Evolutionary conservation across 2,797 vertebrate genomes (phyloP).

Genomic region (Bovichtus diacanthus): DNA sequence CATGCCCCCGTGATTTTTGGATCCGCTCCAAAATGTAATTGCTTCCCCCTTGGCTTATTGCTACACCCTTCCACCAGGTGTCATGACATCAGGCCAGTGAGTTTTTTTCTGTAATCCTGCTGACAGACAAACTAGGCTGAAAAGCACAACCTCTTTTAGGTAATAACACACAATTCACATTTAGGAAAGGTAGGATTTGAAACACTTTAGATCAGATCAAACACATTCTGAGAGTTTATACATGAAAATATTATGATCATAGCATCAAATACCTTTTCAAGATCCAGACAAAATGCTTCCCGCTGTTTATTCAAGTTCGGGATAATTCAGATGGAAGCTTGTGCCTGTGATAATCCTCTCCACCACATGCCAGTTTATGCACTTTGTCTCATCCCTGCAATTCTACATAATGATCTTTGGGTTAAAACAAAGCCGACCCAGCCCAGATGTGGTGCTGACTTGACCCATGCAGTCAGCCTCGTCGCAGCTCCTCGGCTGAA

Average conservation of each 20-base stretch:
- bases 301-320: neutral
- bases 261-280: neutral
- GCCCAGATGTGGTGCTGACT: constrained; percentile 78
- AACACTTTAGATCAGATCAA: neutral
- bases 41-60: too few relatives aligned
- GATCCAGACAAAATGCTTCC: neutral
- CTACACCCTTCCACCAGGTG: too few relatives aligned
- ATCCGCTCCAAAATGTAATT: too few relatives aligned
- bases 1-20: too few relatives aligned
- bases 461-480: constrained; percentile 69
- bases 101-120: too few relatives aligned
- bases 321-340: constrained; percentile 15
- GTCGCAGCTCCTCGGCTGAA: constrained; percentile 62
- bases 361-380: constrained; percentile 35
- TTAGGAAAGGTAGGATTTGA: neutral
- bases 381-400: constrained; percentile 13
- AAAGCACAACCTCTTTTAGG: too few relatives aligned
- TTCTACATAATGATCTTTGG: constrained; percentile 58
- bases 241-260: neutral
- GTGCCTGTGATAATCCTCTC: constrained; percentile 11
- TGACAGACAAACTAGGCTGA: too few relatives aligned
- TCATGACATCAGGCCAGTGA: too few relatives aligned
- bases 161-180: neutral
- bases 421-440: constrained; percentile 62
- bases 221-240: neutral